phyloP scores from a whole-genome alignment of 1,140 invertebrate species.

The Meteorus sp. region DNA sequence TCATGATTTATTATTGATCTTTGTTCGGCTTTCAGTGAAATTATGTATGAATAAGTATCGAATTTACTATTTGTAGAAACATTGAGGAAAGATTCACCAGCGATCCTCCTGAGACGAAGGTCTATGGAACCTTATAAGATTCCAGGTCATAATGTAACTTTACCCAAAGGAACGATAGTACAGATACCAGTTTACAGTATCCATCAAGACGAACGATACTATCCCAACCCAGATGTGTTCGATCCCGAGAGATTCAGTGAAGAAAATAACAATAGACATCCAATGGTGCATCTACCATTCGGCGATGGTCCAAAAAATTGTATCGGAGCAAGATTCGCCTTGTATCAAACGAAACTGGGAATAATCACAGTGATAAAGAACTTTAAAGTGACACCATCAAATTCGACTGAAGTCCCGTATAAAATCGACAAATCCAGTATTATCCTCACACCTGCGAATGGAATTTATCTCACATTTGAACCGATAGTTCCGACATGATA shows the following conservation, averaged over 20 bases:
- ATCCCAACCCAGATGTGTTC: slow-evolving; percentile 62
- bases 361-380: slow-evolving; percentile 21
- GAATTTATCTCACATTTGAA: slow-evolving; percentile 19
- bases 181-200: slow-evolving; percentile 58
- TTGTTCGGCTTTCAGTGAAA: too few species aligned
- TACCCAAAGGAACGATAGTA: slow-evolving; percentile 51
- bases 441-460: slow-evolving; percentile 13
- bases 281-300: slow-evolving; percentile 36
- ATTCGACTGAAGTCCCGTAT: slow-evolving; percentile 18
- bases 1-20: too few species aligned
- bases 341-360: slow-evolving; percentile 28
- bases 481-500: too few species aligned
- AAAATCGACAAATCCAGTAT: slow-evolving; percentile 12
- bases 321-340: slow-evolving; percentile 39
- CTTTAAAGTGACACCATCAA: slow-evolving; percentile 16
- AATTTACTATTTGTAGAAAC: too few species aligned
- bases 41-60: too few species aligned
- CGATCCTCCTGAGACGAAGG: slow-evolving; percentile 52
- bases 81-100: slow-evolving; percentile 60
- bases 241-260: slow-evolving; percentile 58
- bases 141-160: slow-evolving; percentile 46
- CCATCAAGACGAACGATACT: slow-evolving; percentile 65
- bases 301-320: slow-evolving; percentile 62
- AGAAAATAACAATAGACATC: neutral
- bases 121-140: slow-evolving; percentile 50